Conservation (phyloP, 2,888 invertebrate species). For the Diaprepes abbreviatus region DNA sequence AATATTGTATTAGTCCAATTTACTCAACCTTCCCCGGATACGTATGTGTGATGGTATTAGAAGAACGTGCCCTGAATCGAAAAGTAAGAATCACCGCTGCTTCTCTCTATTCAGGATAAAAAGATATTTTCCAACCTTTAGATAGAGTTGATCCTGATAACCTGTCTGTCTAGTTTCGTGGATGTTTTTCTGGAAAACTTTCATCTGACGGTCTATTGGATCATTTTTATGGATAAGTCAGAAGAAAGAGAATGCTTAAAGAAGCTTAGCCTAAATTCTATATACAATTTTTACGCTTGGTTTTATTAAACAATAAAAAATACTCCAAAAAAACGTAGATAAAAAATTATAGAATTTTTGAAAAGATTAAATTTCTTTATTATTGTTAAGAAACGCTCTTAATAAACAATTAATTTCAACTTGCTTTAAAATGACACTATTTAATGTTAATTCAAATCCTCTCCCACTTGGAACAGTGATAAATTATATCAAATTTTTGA, state of each 20-base stretch:
- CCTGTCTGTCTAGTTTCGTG: constrained; percentile 54
- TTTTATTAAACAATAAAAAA: background rate
- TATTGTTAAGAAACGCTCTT: too few relatives aligned
- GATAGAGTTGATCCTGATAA: constrained; percentile 50
- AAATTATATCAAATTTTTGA: too few relatives aligned
- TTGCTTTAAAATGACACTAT: too few relatives aligned
- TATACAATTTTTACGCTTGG: background rate
- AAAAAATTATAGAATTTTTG: too few relatives aligned
- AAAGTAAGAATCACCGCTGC: constrained; percentile 65
- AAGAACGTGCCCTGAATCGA: constrained; percentile 66
- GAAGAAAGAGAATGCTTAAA: constrained; percentile 29
- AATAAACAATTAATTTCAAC: too few relatives aligned
- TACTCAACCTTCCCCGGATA: constrained; percentile 63
- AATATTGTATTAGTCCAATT: constrained; percentile 50
- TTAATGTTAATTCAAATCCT: too few relatives aligned
- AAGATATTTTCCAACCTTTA: constrained; percentile 54
- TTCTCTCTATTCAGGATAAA: constrained; percentile 56
- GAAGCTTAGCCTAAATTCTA: constrained; percentile 17
- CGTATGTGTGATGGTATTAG: constrained; percentile 67
- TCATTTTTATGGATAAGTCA: constrained; percentile 42
- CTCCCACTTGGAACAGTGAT: too few relatives aligned
- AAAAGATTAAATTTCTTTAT: too few relatives aligned
- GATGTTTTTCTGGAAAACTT: constrained; percentile 32
- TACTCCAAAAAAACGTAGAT: too few relatives aligned
- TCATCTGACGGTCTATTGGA: constrained; percentile 38